Percentiles rank a stretch among this genome's conserved stretches.
phyloP scores from a whole-genome alignment of 92 coral and sea anemone species.

The Porites cylindrica region DNA sequence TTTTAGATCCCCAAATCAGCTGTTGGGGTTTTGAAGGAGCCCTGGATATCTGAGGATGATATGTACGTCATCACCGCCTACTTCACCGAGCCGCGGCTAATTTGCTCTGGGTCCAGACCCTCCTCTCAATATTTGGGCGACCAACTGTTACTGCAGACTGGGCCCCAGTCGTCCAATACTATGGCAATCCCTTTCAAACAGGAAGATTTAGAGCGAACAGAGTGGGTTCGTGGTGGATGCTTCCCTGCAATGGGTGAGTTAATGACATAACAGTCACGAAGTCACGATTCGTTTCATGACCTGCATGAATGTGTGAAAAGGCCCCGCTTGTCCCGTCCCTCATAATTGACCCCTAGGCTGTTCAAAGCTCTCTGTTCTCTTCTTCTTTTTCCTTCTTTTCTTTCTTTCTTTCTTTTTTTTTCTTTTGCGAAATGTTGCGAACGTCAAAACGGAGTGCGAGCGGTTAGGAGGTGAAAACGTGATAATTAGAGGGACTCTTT shows the following conservation, averaged over 20 bases:
- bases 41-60: constrained; percentile 84
- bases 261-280: no score
- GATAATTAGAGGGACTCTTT: no score
- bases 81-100: constrained; percentile 80
- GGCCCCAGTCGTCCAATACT: constrained; percentile 41
- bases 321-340: background rate
- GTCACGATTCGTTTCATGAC: background rate
- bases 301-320: background rate
- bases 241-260: constrained; percentile 85
- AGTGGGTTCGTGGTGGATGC: constrained; percentile 91
- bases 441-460: no score
- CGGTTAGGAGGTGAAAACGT: no score
- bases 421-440: no score
- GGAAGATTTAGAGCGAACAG: constrained; percentile 70
- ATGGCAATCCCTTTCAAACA: constrained; percentile 80
- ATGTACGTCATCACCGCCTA: constrained; percentile 93
- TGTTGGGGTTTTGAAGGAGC: constrained; percentile 43
- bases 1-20: constrained; percentile 64
- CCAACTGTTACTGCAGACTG: constrained; percentile 84
- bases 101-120: constrained; percentile 80
- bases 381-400: no score
- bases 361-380: no score
- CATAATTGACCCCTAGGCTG: no score
- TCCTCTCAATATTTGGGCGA: constrained; percentile 75
- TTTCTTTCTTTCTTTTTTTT: no score